A percentile compares a stretch with the other conserved stretches of the same genome.
These are phyloP conservation scores for Maconellicoccus hirsutus DNA, from an alignment of 1,140 invertebrate genomes.

Conservation along the genomic window DNA sequence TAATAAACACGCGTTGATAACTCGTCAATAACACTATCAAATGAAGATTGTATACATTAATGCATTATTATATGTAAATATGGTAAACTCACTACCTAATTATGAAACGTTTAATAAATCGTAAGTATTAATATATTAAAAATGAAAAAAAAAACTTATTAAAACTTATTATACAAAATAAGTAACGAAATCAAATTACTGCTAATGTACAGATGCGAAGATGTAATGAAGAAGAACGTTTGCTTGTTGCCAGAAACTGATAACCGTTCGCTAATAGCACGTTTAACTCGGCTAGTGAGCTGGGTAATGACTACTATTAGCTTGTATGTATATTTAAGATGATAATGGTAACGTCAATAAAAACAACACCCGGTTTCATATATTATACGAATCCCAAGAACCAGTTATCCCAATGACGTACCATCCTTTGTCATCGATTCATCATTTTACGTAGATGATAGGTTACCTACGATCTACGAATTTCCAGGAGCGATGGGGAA, in stretches of 20 bases:
- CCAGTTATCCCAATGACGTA: constrained; percentile 7
- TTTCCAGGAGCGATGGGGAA: no score
- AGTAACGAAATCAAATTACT: neutral
- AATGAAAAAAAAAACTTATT: no score
- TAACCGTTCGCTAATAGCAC: neutral
- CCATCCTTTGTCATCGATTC: neutral
- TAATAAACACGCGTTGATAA: no score
- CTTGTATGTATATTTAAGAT: neutral
- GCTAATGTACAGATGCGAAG: neutral
- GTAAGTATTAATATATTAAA: no score
- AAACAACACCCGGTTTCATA: neutral
- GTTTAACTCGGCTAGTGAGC: neutral
- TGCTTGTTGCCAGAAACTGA: neutral
- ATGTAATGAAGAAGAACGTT: neutral
- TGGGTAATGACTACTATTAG: neutral
- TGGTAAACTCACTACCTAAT: no score
- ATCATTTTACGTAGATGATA: no score
- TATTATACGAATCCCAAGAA: neutral
- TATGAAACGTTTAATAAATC: no score
- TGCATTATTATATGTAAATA: no score
- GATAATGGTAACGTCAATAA: neutral
- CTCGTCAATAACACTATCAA: no score
- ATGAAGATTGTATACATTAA: no score
- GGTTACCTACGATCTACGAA: no score
- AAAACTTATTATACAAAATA: no score